Conservation (phyloP, 2,888 invertebrate species). For the Hypselothyrea guttata region DNA sequence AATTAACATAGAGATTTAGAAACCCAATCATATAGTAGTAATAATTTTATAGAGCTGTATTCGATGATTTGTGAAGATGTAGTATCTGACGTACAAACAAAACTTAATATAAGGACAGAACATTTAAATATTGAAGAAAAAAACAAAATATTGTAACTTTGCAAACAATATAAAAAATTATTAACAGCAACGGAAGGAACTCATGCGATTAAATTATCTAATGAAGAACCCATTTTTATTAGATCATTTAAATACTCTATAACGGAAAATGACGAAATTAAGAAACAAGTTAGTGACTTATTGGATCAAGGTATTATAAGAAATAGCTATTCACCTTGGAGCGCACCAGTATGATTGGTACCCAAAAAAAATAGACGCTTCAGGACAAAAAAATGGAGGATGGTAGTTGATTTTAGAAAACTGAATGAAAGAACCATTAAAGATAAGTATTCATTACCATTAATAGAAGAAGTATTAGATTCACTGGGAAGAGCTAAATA, state of each 20-base stretch:
- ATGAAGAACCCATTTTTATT: too few species aligned
- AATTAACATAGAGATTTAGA: neutral
- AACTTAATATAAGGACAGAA: neutral
- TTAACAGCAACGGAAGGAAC: neutral
- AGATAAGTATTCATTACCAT: conserved; percentile 6
- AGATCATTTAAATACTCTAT: neutral
- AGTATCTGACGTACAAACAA: neutral
- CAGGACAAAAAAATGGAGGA: conserved; percentile 18
- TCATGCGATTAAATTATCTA: neutral
- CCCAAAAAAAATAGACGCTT: neutral
- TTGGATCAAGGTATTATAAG: neutral
- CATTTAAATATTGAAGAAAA: conserved; percentile 1
- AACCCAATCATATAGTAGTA: neutral
- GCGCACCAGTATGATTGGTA: neutral
- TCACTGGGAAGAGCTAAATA: conserved; percentile 58
- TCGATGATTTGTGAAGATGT: neutral
- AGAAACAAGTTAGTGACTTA: conserved; percentile 1
- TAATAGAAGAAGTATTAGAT: conserved; percentile 11
- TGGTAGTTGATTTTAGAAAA: conserved; percentile 37
- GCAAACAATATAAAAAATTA: conserved; percentile 1
- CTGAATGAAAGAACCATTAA: conserved; percentile 36
- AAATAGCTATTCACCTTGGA: neutral
- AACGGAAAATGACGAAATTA: conserved; percentile 16
- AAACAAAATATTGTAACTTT: neutral
- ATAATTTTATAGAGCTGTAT: neutral